These are phyloP conservation scores for Neuroscelio doddi DNA, from an alignment of 2,888 invertebrate species.

Conservation along the genomic window DNA sequence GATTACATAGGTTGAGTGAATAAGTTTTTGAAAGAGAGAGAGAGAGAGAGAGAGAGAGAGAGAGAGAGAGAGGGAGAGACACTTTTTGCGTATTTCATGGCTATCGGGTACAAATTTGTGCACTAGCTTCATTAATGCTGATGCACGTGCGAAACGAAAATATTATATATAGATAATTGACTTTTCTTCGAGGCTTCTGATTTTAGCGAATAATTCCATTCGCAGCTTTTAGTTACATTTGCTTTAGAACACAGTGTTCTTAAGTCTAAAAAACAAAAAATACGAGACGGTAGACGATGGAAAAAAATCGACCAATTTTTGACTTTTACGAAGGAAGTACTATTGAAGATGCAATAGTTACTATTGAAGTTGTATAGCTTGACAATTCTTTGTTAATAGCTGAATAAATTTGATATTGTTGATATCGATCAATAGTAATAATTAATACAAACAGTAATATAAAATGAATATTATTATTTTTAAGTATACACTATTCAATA, in stretches of 20 bases:
- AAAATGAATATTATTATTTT: conserved; percentile 18
- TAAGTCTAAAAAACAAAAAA: conserved; percentile 10
- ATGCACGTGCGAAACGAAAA: conserved; percentile 41
- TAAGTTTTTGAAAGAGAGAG: conserved; percentile 15
- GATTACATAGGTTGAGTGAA: conserved; percentile 12
- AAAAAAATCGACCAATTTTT: conserved; percentile 16
- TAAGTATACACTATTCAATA: conserved; percentile 35
- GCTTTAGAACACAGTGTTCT: conserved; percentile 19
- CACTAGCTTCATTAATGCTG: conserved; percentile 43
- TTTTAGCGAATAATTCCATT: conserved; percentile 5
- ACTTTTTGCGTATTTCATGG: conserved; percentile 46
- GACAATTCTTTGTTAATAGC: conserved; percentile 35
- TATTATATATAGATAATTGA: conserved; percentile 24
- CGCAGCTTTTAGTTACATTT: conserved; percentile 12
- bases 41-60: conserved; percentile 32
- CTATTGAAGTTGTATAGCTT: conserved; percentile 43
- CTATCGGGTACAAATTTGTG: conserved; percentile 54
- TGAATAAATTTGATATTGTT: conserved; percentile 30
- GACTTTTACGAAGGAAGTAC: conserved; percentile 23
- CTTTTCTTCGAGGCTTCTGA: conserved; percentile 18
- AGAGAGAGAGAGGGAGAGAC: conserved; percentile 34
- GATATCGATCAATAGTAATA: conserved; percentile 33
- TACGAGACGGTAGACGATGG: conserved; percentile 18
- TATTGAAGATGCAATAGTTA: conserved; percentile 41
- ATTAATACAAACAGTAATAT: conserved; percentile 20